Conservation (phyloP, 2,888 invertebrate genomes). For the Drosophila infuscata region DNA sequence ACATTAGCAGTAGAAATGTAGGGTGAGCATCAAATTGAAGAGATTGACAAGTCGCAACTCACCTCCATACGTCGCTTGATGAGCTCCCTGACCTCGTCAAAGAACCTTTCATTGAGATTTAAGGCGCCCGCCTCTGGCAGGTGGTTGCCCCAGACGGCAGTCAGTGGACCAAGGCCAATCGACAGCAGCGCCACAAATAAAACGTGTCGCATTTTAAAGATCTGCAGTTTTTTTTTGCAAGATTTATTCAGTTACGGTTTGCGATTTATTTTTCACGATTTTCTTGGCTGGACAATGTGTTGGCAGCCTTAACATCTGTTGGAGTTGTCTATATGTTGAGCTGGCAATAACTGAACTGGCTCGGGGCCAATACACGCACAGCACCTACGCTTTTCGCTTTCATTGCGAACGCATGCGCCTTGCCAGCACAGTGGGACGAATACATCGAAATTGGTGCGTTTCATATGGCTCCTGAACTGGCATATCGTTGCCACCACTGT, state of each 20-base stretch:
- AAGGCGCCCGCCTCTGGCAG: slow-evolving; percentile 66
- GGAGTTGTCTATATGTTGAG: slow-evolving; percentile 76
- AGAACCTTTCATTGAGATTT: slow-evolving; percentile 85
- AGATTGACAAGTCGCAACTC: slow-evolving; percentile 2
- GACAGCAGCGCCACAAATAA: slow-evolving; percentile 55
- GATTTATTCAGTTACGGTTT: slow-evolving; percentile 4
- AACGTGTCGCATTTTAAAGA: slow-evolving; percentile 44
- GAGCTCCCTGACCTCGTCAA: slow-evolving; percentile 86
- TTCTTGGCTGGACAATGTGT: slow-evolving; percentile 27
- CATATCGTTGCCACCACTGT: slow-evolving; percentile 42
- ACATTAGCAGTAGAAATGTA: neutral
- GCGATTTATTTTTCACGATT: slow-evolving; percentile 38
- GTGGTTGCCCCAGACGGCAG: slow-evolving; percentile 60
- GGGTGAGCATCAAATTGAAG: neutral
- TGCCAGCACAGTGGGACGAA: slow-evolving; percentile 46
- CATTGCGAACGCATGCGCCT: slow-evolving; percentile 69
- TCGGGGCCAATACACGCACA: slow-evolving; percentile 55
- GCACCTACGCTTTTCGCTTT: slow-evolving; percentile 74
- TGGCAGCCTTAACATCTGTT: slow-evolving; percentile 69
- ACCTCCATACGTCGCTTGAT: slow-evolving; percentile 85
- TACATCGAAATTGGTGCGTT: neutral
- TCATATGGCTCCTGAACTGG: neutral
- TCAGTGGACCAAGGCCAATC: slow-evolving; percentile 29
- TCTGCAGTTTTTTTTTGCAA: neutral
- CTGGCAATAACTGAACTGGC: slow-evolving; percentile 71